A percentile compares a stretch with the other conserved stretches of the same genome.
Conservation (phyloP, 1,140 invertebrate genomes). For the Drosophila bocki region DNA sequence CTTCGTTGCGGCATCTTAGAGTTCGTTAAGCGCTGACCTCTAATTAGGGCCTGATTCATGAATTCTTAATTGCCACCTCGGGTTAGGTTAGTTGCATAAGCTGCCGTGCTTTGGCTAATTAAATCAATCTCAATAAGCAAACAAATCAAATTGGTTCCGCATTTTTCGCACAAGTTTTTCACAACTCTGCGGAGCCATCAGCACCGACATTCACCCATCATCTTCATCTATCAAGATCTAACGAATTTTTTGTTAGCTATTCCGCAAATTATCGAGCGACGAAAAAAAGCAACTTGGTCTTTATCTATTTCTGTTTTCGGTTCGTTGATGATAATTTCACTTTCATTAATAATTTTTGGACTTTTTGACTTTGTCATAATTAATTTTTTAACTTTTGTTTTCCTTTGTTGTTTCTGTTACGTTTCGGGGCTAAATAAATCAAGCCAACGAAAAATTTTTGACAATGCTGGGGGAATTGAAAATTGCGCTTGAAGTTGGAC, state of each 20-base stretch:
- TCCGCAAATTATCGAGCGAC: constrained; percentile 37
- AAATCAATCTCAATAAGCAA: constrained; percentile 42
- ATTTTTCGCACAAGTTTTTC: constrained; percentile 53
- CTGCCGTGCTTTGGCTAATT: constrained; percentile 48
- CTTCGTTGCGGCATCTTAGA: not conserved
- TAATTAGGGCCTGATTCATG: constrained; percentile 53
- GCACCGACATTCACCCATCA: constrained; percentile 27
- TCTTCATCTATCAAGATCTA: constrained; percentile 58
- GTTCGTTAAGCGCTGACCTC: constrained; percentile 22
- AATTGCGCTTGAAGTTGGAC: constrained; percentile 58
- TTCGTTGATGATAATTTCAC: constrained; percentile 62
- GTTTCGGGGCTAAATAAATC: constrained; percentile 62
- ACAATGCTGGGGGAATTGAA: constrained; percentile 36
- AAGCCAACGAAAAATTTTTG: constrained; percentile 28
- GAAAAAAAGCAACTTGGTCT: constrained; percentile 17
- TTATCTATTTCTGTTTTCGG: constrained; percentile 16
- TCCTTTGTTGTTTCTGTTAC: constrained; percentile 16
- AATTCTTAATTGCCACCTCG: constrained; percentile 46
- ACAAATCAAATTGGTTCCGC: constrained; percentile 54
- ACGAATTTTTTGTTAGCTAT: constrained; percentile 35
- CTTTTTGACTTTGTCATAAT: constrained; percentile 62
- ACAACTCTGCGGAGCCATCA: constrained; percentile 38
- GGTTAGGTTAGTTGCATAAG: constrained; percentile 47
- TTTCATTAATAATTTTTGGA: constrained; percentile 66
- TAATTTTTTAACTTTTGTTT: constrained; percentile 55